A percentile compares a stretch with the other conserved stretches of the same genome.
Conservation (phyloP, 2,113 vertebrate genomes). For the Oncorhynchus nerka region DNA sequence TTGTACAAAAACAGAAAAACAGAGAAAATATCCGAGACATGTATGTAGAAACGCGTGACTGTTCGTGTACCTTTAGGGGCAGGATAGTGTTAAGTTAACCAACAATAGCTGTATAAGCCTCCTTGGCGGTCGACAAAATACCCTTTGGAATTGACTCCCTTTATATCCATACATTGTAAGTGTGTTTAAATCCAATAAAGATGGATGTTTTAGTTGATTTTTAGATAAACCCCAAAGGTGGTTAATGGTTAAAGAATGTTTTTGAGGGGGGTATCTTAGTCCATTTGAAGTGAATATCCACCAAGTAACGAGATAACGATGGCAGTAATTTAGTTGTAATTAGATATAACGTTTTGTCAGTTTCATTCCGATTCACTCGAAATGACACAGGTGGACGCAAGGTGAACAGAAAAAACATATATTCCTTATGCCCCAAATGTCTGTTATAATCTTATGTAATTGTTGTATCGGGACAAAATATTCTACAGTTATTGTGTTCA, state of each 20-base stretch:
- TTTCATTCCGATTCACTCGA: background rate
- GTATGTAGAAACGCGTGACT: too few relatives aligned
- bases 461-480: background rate
- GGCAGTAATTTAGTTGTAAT: background rate
- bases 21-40: too few relatives aligned
- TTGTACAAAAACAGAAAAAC: too few relatives aligned
- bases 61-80: too few relatives aligned
- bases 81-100: too few relatives aligned
- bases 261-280: background rate
- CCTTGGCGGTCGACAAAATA: background rate
- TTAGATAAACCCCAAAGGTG: background rate
- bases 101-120: too few relatives aligned
- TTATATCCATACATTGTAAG: background rate
- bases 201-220: background rate
- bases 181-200: slow-evolving; percentile 3
- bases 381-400: too few relatives aligned
- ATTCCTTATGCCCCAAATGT: background rate
- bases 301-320: background rate
- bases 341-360: background rate
- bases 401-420: background rate
- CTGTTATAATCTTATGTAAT: background rate
- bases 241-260: background rate
- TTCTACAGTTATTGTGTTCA: background rate
- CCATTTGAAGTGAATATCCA: background rate
- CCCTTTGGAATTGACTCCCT: background rate